phyloP scores from a whole-genome alignment of 92 coral and sea anemone species.

The Palythoa heliodiscus region DNA sequence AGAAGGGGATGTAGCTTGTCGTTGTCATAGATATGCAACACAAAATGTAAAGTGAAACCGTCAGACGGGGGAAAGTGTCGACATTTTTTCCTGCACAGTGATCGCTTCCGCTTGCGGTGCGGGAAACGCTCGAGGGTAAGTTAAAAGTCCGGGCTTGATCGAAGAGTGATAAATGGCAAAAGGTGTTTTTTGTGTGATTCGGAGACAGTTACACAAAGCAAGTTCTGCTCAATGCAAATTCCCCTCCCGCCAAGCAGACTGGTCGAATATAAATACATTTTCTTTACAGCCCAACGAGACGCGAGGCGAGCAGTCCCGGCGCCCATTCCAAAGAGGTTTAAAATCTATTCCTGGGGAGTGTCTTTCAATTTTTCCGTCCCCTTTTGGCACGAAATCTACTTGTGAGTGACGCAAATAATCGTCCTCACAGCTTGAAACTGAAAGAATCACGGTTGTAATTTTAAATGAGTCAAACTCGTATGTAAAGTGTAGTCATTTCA shows the following conservation, averaged over 20 bases:
- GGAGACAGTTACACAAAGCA: neutral
- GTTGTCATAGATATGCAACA: constrained; percentile 34
- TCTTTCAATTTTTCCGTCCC: constrained; percentile 40
- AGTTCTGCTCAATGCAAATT: neutral
- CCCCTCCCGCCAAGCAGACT: constrained; percentile 30
- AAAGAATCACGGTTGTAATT: constrained; percentile 20
- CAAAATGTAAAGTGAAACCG: constrained; percentile 31
- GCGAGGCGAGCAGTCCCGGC: constrained; percentile 13
- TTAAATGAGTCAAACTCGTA: neutral
- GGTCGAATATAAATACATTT: neutral
- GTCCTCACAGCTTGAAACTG: constrained; percentile 25
- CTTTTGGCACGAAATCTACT: constrained; percentile 44
- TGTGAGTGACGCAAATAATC: constrained; percentile 35
- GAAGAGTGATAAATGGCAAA: constrained; percentile 34
- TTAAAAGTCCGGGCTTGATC: constrained; percentile 15
- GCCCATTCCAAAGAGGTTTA: constrained; percentile 33
- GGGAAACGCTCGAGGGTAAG: constrained; percentile 36
- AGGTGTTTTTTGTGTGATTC: constrained; percentile 11
- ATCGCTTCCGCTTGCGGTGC: constrained; percentile 45
- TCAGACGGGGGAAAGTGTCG: constrained; percentile 20
- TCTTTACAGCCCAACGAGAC: constrained; percentile 3
- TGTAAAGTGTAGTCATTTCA: constrained; percentile 9
- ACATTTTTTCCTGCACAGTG: constrained; percentile 30
- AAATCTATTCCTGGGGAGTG: constrained; percentile 38
- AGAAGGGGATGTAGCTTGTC: neutral